These are phyloP conservation scores for Aeoliscus strigatus DNA, from an alignment of 2,797 vertebrate genomes.

Conservation along the genomic window DNA sequence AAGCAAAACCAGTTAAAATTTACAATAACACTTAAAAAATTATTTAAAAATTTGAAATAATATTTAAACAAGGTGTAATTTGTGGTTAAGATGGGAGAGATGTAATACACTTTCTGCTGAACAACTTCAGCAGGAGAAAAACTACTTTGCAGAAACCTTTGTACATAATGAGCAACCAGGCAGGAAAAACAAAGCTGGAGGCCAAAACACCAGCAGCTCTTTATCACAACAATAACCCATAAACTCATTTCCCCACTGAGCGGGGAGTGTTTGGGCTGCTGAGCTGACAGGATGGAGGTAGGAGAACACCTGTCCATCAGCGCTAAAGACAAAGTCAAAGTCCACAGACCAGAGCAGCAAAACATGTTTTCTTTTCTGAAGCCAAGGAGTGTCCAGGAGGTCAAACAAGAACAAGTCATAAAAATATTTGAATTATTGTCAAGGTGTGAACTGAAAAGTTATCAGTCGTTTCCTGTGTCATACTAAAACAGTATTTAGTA, in stretches of 20 bases:
- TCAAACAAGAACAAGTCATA: constrained; percentile 29
- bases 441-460: too few species aligned
- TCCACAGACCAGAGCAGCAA: constrained; percentile 41
- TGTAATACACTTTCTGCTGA: too few species aligned
- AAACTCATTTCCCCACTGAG: constrained; percentile 28
- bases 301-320: constrained; percentile 32
- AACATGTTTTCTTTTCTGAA: constrained; percentile 54
- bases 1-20: too few species aligned
- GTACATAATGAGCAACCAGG: not conserved
- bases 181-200: constrained; percentile 21
- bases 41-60: too few species aligned
- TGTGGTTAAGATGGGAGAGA: too few species aligned
- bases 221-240: constrained; percentile 48
- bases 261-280: not conserved
- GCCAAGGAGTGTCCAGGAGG: constrained; percentile 12
- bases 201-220: constrained; percentile 24
- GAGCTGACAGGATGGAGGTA: constrained; percentile 39
- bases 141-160: constrained; percentile 23
- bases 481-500: too few species aligned
- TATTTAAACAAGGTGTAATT: too few species aligned
- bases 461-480: too few species aligned
- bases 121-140: too few species aligned
- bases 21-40: too few species aligned
- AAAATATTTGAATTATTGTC: constrained; percentile 21
- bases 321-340: constrained; percentile 36